These are phyloP conservation scores for Ostrea denselamellosa DNA, from an alignment of 1,140 invertebrate species.

Conservation along the genomic window DNA sequence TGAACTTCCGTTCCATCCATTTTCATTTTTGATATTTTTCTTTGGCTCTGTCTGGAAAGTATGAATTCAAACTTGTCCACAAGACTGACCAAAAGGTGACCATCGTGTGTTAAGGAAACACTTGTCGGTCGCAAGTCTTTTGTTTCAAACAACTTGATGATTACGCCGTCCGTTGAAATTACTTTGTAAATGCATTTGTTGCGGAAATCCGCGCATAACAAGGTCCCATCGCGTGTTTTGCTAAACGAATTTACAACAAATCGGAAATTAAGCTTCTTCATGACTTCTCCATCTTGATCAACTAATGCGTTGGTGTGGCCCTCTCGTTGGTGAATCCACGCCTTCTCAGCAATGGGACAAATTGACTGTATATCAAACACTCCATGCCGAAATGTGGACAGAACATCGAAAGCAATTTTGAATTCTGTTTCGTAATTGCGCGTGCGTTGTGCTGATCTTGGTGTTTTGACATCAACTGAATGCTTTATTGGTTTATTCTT, in stretches of 20 bases:
- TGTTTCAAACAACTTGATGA: neutral
- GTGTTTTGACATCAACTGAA: neutral
- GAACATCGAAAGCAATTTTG: neutral
- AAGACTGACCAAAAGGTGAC: neutral
- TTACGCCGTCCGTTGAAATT: neutral
- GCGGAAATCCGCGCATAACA: neutral
- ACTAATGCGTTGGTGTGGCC: neutral
- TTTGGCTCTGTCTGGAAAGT: neutral
- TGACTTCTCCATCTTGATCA: neutral
- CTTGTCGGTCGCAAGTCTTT: neutral
- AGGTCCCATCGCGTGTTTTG: neutral
- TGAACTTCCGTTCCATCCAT: neutral
- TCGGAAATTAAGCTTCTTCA: neutral
- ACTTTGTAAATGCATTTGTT: slow-evolving; percentile 9
- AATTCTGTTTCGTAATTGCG: neutral
- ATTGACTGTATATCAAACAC: slow-evolving; percentile 9
- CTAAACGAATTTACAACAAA: neutral
- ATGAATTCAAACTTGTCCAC: slow-evolving; percentile 2
- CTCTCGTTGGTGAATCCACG: neutral
- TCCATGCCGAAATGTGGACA: neutral
- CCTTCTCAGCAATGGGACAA: neutral
- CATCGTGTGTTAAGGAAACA: neutral
- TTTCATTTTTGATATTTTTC: neutral
- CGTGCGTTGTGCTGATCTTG: neutral
- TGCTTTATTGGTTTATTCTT: neutral